Base-by-base conservation (phyloP, 1,140 invertebrate genomes). In the Theocolax elegans region DNA sequence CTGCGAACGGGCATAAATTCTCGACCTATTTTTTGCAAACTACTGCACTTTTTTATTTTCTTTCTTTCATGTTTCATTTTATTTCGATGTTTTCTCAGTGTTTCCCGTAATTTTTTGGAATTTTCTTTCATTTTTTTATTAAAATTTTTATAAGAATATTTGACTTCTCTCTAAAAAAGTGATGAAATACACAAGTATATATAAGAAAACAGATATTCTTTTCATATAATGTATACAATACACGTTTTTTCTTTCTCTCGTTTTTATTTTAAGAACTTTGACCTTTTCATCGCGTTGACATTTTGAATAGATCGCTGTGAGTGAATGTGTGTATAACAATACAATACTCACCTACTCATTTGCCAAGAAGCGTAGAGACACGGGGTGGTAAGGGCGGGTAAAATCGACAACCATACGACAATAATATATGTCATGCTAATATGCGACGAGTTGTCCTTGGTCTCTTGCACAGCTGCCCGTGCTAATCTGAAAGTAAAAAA, bases 341-440 rank as follows among this genome's bases (percentile, higher is more conserved):
- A n/a, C n/a, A n/a, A n/a, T 1, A 79, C 82, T 84, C 75, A 90
- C 87, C 89, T 88, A 71, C 88, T 90, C 83, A 92, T 88, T 58
- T 89, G 86, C 88, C 91, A 92, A 1, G 87, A 87, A 15, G 87
- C 87, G 77, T 90, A 92, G 23, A 92, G 79, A 42, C 87, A 80
- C 0, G 92, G 91, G 19, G 90, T 92, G 8, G 88, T 88, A 56
- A 90, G 88, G 0, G 90, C 91, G 31, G 91, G 91, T 38, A 92
- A 76, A 71, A 92, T 92, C 2, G 90, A 91, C 31, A 92, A 81
- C 90, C 91, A 93, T 7, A 92, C 89, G 71, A 92, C 91, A 69
- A 89, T 87, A 29, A 89, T 86, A 77, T 90, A 93, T 1, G 88
- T 90, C 19, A 92, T 87, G 75, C 93, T 92, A 63, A 92, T 91